Base-by-base conservation (phyloP, 2,888 invertebrate genomes). In the Callimorpha dominula region DNA sequence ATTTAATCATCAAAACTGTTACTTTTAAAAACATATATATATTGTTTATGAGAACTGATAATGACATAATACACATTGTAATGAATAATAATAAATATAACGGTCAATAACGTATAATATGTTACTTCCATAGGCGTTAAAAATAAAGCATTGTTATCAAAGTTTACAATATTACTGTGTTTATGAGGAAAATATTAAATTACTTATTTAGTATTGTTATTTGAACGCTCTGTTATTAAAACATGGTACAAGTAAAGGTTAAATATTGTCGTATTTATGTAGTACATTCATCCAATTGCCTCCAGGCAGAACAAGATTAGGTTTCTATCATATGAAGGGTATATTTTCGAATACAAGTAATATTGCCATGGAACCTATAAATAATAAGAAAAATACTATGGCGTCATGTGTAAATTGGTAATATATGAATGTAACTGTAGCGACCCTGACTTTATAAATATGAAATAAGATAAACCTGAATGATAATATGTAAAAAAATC, bases 91-190 rank as follows among this genome's bases (percentile, higher is more conserved):
- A 67, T 67, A 57, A 65, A 42, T 15, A 54, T n/a, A n/a, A 68
- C 17, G 52, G 20, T 8, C 49, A 68, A 15, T 20, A 67, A 54
- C 54, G 14, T 8, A 9, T n/a, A 43, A 3, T 14, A n/a, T 20
- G 62, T 40, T 65, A 46, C 12, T 20, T 43, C 46, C 46, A 65
- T 31, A 14, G 14, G 31, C 60, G 31, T 31, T 60, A 57, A 68
- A 40, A 63, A 31, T 40, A 62, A 69, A 62, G 31, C 40, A 68
- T 57, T 68, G 50, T 69, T 68, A 68, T 68, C 68, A 49, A 60
- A 46, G 8, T 1, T 12, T 54, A 40, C 50, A 50, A 54, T 46
- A 46, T 60, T 60, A 49, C 42, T 20, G 57, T 20, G 14, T 54
- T 52, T 68, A 57, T 43, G 46, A 12, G 31, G 43, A 68, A 9